Evolutionary conservation across 2,113 vertebrate species (phyloP).

Genomic region (Columba janthina): DNA sequence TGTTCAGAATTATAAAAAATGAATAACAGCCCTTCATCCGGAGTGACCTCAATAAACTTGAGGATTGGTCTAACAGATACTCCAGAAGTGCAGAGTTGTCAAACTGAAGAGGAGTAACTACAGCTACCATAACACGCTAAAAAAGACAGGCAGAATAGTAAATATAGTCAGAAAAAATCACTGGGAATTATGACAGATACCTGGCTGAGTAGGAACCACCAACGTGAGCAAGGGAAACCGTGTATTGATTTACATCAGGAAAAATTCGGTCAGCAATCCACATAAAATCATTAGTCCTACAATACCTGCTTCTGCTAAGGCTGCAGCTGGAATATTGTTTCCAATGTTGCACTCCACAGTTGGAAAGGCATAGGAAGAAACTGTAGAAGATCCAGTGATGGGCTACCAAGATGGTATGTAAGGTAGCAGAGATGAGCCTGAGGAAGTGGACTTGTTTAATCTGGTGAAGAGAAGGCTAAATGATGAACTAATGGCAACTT

Average conservation of each 20-base stretch:
- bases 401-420: not conserved
- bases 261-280: not conserved
- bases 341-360: not conserved
- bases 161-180: not conserved
- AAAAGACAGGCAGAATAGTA: not conserved
- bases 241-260: not conserved
- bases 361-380: not conserved
- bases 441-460: not conserved
- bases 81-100: not conserved
- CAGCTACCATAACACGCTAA: not conserved
- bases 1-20: not conserved
- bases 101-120: not conserved
- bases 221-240: not conserved
- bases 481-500: accelerated
- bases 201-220: not conserved
- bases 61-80: not conserved
- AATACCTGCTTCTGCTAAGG: not conserved
- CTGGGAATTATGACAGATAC: not conserved
- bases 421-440: not conserved
- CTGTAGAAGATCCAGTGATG: not conserved
- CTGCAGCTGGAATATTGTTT: not conserved
- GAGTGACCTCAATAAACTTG: not conserved
- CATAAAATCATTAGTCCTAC: not conserved
- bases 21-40: not conserved
- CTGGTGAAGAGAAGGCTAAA: not conserved